These are phyloP conservation scores for Operophtera brumata DNA, from an alignment of 2,888 invertebrate genomes.

Conservation along the genomic window DNA sequence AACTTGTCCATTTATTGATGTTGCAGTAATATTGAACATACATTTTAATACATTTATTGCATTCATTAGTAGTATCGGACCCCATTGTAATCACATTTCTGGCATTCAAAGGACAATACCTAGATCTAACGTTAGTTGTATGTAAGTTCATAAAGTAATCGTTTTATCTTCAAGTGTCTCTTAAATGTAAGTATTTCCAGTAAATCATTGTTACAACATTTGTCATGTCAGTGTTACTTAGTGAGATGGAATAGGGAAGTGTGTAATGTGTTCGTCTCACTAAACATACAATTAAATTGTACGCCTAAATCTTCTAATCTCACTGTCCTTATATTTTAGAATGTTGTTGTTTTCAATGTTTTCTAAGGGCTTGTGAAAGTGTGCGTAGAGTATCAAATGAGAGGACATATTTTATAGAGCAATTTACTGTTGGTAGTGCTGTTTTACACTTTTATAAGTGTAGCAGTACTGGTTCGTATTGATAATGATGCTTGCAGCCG, in stretches of 20 bases:
- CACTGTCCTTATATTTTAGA: constrained; percentile 51
- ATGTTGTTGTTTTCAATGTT: constrained; percentile 60
- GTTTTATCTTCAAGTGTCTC: constrained; percentile 80
- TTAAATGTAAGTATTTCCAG: constrained; percentile 75
- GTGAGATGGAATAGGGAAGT: constrained; percentile 36
- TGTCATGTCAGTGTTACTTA: constrained; percentile 55
- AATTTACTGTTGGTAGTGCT: constrained; percentile 52
- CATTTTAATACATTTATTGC: constrained; percentile 38
- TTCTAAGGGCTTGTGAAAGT: constrained; percentile 50
- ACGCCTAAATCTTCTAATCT: constrained; percentile 40
- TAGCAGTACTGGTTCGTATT: constrained; percentile 36
- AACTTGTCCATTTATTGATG: constrained; percentile 59
- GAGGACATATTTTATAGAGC: constrained; percentile 40
- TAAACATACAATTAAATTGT: constrained; percentile 42
- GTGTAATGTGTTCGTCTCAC: constrained; percentile 33
- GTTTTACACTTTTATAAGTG: constrained; percentile 46
- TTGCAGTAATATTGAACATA: constrained; percentile 64
- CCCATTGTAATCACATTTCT: constrained; percentile 71
- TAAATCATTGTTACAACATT: constrained; percentile 64
- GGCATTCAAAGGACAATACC: constrained; percentile 82
- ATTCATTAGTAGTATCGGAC: constrained; percentile 54
- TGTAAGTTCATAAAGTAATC: constrained; percentile 76
- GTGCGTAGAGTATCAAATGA: constrained; percentile 42
- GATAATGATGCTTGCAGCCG: constrained; percentile 46
- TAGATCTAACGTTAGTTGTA: constrained; percentile 80